phyloP scores from a whole-genome alignment of 1,140 invertebrate species.

The Halictus rubicundus region DNA sequence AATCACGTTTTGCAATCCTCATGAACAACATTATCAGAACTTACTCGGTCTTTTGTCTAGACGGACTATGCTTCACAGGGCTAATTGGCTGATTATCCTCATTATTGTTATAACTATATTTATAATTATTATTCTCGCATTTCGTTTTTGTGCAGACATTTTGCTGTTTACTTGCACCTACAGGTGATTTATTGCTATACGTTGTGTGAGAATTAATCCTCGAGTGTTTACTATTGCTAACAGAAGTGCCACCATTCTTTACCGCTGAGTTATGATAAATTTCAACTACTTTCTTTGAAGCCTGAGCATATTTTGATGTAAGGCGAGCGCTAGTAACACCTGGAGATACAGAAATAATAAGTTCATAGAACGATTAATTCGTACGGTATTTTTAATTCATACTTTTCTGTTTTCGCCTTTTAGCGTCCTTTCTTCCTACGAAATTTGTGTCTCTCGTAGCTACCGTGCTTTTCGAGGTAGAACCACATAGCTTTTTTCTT shows the following conservation, averaged over 20 bases:
- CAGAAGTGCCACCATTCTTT: slow-evolving; percentile 66
- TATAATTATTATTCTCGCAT: slow-evolving; percentile 1
- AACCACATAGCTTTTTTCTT: slow-evolving; percentile 59
- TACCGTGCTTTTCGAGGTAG: slow-evolving; percentile 69
- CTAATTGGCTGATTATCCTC: not conserved
- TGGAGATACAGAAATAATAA: slow-evolving; percentile 28
- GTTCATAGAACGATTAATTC: not conserved
- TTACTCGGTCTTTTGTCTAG: slow-evolving; percentile 21
- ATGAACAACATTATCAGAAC: not conserved
- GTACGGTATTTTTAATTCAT: slow-evolving; percentile 10
- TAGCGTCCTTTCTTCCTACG: slow-evolving; percentile 48
- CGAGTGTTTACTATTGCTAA: slow-evolving; percentile 61
- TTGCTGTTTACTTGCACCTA: slow-evolving; percentile 19
- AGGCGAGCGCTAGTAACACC: slow-evolving; percentile 5
- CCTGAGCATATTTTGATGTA: slow-evolving; percentile 19
- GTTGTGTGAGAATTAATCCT: slow-evolving; percentile 42
- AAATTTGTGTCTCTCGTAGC: slow-evolving; percentile 60
- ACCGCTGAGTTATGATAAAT: slow-evolving; percentile 78
- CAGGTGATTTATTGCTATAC: slow-evolving; percentile 14
- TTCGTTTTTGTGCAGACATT: slow-evolving; percentile 11
- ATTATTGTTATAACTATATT: not conserved
- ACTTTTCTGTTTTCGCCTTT: slow-evolving; percentile 60
- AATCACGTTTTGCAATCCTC: not conserved
- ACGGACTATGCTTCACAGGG: slow-evolving; percentile 4
- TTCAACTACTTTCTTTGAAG: slow-evolving; percentile 76